Conservation (phyloP, 2,113 vertebrate genomes). For the Nerophis ophidion region DNA sequence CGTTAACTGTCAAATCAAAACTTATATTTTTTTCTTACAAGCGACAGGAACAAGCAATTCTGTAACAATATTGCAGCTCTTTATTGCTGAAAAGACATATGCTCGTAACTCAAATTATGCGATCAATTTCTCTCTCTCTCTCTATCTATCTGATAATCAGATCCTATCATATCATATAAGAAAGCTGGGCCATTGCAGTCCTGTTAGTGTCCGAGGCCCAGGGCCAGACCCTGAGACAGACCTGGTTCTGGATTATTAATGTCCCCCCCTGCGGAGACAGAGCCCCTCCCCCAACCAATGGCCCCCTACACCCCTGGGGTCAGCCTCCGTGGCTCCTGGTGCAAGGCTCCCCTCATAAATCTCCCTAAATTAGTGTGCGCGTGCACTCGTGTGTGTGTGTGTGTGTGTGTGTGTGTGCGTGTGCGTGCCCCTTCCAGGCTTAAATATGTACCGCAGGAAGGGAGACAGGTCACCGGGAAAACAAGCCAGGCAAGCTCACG, state of each 20-base stretch:
- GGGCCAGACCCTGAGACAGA: slow-evolving; percentile 60
- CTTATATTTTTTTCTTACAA: too few relatives aligned
- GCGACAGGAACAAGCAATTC: too few relatives aligned
- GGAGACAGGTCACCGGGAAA: slow-evolving; percentile 83
- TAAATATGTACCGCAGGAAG: slow-evolving; percentile 77
- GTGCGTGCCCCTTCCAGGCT: slow-evolving; percentile 28
- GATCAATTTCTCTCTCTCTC: slow-evolving; percentile 1
- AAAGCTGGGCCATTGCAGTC: slow-evolving; percentile 55
- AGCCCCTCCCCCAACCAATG: slow-evolving; percentile 51
- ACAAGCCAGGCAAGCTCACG: slow-evolving; percentile 87
- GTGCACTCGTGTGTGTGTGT: slow-evolving; percentile 25
- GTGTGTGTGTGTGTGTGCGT: slow-evolving; percentile 21
- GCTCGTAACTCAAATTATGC: too few relatives aligned
- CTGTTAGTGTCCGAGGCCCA: slow-evolving; percentile 53
- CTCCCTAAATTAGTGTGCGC: slow-evolving; percentile 84
- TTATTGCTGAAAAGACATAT: too few relatives aligned
- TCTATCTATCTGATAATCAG: slow-evolving; percentile 7
- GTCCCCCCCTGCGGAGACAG: slow-evolving; percentile 72
- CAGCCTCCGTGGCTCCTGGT: slow-evolving; percentile 87
- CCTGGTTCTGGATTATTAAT: slow-evolving; percentile 86
- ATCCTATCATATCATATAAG: background rate
- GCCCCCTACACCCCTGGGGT: slow-evolving; percentile 80
- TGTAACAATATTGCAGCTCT: too few relatives aligned
- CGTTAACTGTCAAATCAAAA: too few relatives aligned
- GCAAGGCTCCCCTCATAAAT: slow-evolving; percentile 88